These are phyloP conservation scores for Bergia puertoricense DNA, from an alignment of 92 coral and sea anemone species.

Conservation along the genomic window DNA sequence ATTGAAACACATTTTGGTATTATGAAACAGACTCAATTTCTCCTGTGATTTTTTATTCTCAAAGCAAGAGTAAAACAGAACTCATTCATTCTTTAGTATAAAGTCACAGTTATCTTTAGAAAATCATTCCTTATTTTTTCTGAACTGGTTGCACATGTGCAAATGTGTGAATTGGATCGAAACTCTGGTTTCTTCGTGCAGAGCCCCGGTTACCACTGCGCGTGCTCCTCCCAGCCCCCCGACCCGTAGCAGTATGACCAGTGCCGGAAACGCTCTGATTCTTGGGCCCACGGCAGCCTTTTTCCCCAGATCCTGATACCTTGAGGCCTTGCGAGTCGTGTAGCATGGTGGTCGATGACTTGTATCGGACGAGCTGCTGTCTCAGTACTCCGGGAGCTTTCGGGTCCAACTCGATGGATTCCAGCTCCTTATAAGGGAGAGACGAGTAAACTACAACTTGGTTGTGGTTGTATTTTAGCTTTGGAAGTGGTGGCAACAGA, in stretches of 20 bases:
- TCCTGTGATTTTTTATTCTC: not conserved
- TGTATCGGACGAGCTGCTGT: constrained; percentile 39
- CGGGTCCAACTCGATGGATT: constrained; percentile 72
- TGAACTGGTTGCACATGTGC: not conserved
- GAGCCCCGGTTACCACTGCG: constrained; percentile 41
- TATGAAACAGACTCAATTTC: not conserved
- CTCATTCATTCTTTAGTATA: not conserved
- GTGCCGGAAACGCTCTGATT: constrained; percentile 2
- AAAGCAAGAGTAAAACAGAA: not conserved
- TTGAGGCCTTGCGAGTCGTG: constrained; percentile 32
- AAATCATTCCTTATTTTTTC: not conserved
- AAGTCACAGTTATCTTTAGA: not conserved
- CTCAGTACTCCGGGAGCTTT: constrained; percentile 76
- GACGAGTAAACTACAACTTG: constrained; percentile 94
- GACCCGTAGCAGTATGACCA: not conserved
- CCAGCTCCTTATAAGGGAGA: constrained; percentile 84
- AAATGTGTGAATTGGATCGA: constrained; percentile 6
- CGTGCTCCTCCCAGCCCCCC: constrained; percentile 33
- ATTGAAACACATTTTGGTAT: not conserved
- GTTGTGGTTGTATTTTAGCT: constrained; percentile 84
- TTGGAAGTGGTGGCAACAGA: constrained; percentile 79
- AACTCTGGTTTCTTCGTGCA: constrained; percentile 24
- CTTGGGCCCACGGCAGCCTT: constrained; percentile 18
- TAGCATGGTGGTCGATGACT: constrained; percentile 43
- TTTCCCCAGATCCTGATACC: constrained; percentile 17